Conservation (phyloP, 2,797 vertebrate genomes). For the Acipenser transmontanus region DNA sequence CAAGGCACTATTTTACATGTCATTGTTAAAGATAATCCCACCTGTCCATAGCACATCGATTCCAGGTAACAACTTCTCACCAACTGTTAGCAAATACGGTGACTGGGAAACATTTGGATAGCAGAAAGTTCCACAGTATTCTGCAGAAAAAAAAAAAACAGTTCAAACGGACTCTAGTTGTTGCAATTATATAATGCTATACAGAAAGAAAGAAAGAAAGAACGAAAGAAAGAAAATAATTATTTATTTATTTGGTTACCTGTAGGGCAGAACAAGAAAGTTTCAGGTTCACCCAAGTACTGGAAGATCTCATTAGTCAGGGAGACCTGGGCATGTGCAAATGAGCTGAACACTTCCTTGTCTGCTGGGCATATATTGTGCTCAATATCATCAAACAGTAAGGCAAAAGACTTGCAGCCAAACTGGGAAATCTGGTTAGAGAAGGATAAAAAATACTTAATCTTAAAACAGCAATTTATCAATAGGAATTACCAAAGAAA, state of each 20-base stretch:
- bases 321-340: slow-evolving; percentile 95
- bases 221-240: not conserved
- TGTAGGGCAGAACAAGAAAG: slow-evolving; percentile 96
- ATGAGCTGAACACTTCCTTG: slow-evolving; percentile 98
- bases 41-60: slow-evolving; percentile 96
- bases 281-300: slow-evolving; percentile 93
- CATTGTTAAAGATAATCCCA: slow-evolving; percentile 32
- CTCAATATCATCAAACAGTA: slow-evolving; percentile 98
- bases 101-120: slow-evolving; percentile 90
- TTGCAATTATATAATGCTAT: not conserved
- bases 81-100: slow-evolving; percentile 88
- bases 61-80: slow-evolving; percentile 88
- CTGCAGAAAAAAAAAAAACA: slow-evolving; percentile 45
- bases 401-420: slow-evolving; percentile 95
- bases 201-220: not conserved
- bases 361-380: slow-evolving; percentile 99
- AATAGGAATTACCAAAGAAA: too few relatives aligned
- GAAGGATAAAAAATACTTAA: slow-evolving; percentile 8
- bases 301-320: slow-evolving; percentile 98
- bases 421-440: slow-evolving; percentile 83
- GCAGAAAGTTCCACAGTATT: slow-evolving; percentile 97
- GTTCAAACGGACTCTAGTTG: not conserved
- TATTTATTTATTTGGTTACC: slow-evolving; percentile 62
- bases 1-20: too few relatives aligned
- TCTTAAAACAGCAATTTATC: too few relatives aligned